Percentiles rank a stretch among this genome's conserved stretches.
Evolutionary conservation across 2,888 invertebrate species (phyloP).

Genomic region (Lycophotia porphyrea): DNA sequence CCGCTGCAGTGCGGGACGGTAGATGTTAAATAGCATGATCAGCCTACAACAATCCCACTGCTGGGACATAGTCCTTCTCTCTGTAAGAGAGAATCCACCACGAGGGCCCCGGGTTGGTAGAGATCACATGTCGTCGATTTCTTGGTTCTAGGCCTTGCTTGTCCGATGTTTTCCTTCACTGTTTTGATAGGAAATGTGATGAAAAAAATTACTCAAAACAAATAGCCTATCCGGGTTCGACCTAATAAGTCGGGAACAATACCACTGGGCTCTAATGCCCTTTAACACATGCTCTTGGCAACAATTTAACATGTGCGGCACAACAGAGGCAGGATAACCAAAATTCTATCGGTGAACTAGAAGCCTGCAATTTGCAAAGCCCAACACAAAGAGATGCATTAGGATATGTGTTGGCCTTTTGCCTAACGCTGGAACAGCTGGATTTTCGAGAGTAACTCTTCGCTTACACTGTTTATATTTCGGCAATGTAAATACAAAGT

Average conservation of each 20-base stretch:
- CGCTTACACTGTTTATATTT: background rate
- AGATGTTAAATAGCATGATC: background rate
- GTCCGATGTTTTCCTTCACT: background rate
- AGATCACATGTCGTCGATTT: background rate
- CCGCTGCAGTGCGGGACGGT: background rate
- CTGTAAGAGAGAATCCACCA: no score
- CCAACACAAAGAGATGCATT: background rate
- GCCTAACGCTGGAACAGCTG: no score
- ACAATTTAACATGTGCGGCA: background rate
- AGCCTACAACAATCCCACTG: background rate
- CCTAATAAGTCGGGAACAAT: background rate
- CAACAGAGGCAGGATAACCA: background rate
- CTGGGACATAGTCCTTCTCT: background rate
- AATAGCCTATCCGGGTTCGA: background rate
- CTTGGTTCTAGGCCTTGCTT: background rate
- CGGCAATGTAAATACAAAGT: background rate
- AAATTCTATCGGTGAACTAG: slow-evolving; percentile 1
- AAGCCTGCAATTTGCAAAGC: background rate
- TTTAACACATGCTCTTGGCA: background rate
- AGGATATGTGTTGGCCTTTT: background rate
- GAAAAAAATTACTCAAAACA: background rate
- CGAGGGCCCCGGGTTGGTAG: no score
- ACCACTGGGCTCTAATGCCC: background rate
- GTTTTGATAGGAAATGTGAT: background rate
- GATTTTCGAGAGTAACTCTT: background rate